Evolutionary conservation across 2,113 vertebrate genomes (phyloP).

Genomic region (Zosterops borbonicus): DNA sequence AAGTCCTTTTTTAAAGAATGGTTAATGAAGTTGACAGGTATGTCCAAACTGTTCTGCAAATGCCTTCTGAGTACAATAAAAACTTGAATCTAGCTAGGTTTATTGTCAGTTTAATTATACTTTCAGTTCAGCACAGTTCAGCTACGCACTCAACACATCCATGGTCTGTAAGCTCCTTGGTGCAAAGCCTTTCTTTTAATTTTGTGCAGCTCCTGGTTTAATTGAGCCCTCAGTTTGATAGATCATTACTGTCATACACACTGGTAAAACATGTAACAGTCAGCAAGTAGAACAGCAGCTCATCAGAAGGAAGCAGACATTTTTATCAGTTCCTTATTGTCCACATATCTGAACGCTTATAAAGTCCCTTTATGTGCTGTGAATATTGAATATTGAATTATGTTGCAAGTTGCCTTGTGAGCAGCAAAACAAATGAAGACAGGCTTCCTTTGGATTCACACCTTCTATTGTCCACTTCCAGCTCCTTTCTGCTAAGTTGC

Average conservation of each 20-base stretch:
- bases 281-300: not conserved
- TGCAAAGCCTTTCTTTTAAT: not conserved
- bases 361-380: not conserved
- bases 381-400: not conserved
- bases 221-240: not conserved
- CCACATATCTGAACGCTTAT: not conserved
- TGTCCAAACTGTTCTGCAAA: not conserved
- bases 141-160: not conserved
- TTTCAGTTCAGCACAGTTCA: not conserved
- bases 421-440: not conserved
- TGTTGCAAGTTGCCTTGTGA: not conserved
- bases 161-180: not conserved
- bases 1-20: not conserved
- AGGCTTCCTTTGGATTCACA: not conserved
- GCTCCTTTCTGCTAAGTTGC: not conserved
- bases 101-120: conserved; percentile 33
- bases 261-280: not conserved
- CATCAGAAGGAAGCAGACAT: not conserved
- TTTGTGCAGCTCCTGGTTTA: not conserved
- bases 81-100: not conserved
- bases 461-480: not conserved
- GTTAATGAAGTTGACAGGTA: not conserved
- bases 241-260: not conserved
- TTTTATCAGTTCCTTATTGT: not conserved
- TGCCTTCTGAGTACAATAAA: not conserved